Evolutionary conservation across 1,140 invertebrate genomes (phyloP).

Genomic region (Tetragonula clypearis): DNA sequence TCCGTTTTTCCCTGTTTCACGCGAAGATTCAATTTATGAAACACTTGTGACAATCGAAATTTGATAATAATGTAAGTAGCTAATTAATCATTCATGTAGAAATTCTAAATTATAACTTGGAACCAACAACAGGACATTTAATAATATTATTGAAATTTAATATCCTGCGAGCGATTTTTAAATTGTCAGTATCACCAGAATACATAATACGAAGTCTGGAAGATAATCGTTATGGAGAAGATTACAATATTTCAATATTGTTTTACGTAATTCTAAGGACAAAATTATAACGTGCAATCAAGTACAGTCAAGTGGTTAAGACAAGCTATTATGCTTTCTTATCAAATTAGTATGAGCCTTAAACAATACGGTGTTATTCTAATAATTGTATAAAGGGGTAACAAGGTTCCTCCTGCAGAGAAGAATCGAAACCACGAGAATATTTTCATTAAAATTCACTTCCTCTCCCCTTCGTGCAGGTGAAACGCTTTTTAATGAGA

Average conservation of each 20-base stretch:
- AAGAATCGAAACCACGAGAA: conserved; percentile 35
- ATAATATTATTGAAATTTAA: too few species aligned
- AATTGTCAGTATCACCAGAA: neutral
- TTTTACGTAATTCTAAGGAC: neutral
- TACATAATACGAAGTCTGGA: neutral
- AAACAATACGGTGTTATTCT: neutral
- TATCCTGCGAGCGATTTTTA: neutral
- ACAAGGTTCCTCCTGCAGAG: neutral
- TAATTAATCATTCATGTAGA: too few species aligned
- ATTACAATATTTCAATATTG: neutral
- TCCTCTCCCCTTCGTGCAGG: conserved; percentile 56
- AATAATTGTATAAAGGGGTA: conserved; percentile 2
- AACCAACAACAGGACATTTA: neutral
- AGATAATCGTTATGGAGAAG: neutral
- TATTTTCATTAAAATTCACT: conserved; percentile 51
- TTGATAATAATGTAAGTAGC: neutral
- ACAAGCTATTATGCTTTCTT: too few species aligned
- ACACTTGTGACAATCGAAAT: neutral
- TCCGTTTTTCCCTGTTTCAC: neutral
- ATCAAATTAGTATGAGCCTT: neutral
- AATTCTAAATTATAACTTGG: neutral
- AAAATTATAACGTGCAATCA: neutral
- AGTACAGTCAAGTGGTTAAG: neutral
- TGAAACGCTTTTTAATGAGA: conserved; percentile 64
- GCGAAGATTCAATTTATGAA: neutral